These are phyloP conservation scores for Cynodonichthys magdalenae DNA, from an alignment of 2,797 vertebrate genomes.

Conservation along the genomic window DNA sequence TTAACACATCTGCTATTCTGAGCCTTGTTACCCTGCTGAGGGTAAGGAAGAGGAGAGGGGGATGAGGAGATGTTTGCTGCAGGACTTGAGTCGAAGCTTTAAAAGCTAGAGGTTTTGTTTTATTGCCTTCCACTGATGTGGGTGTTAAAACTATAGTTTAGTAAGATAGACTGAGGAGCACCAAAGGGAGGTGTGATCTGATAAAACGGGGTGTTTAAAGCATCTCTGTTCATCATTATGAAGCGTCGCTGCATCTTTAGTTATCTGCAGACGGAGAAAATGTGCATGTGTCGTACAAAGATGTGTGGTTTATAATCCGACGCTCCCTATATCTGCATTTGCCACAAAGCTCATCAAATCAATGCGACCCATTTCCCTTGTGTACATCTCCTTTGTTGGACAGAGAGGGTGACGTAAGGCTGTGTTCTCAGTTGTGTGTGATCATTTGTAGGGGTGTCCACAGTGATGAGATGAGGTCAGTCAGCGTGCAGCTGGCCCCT, in stretches of 20 bases:
- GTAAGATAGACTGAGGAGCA: slow-evolving; percentile 31
- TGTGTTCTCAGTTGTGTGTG: slow-evolving; percentile 61
- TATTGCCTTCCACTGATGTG: slow-evolving; percentile 30
- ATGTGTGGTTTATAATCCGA: slow-evolving; percentile 3
- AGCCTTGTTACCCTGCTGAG: slow-evolving; percentile 66
- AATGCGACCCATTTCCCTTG: slow-evolving; percentile 62
- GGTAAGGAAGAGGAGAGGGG: slow-evolving; percentile 19
- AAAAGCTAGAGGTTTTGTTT: slow-evolving; percentile 39
- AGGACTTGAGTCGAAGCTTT: slow-evolving; percentile 21
- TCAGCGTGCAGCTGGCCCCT: slow-evolving; percentile 60
- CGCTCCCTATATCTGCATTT: slow-evolving; percentile 45
- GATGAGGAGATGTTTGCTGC: slow-evolving; percentile 39
- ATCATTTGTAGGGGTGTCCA: slow-evolving; percentile 60
- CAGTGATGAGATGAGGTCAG: slow-evolving; percentile 70
- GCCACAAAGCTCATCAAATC: slow-evolving; percentile 52
- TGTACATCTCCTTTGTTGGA: slow-evolving; percentile 30
- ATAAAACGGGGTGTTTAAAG: slow-evolving; percentile 20
- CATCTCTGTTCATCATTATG: slow-evolving; percentile 42
- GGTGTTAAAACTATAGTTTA: slow-evolving; percentile 39
- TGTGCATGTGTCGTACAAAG: not conserved
- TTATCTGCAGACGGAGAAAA: slow-evolving; percentile 20
- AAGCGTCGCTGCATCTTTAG: slow-evolving; percentile 44
- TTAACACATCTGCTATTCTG: slow-evolving; percentile 77
- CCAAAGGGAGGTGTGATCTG: slow-evolving; percentile 11
- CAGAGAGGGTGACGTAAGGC: slow-evolving; percentile 63